Conservation (phyloP, 1,140 invertebrate genomes). For the Bombus turneri region DNA sequence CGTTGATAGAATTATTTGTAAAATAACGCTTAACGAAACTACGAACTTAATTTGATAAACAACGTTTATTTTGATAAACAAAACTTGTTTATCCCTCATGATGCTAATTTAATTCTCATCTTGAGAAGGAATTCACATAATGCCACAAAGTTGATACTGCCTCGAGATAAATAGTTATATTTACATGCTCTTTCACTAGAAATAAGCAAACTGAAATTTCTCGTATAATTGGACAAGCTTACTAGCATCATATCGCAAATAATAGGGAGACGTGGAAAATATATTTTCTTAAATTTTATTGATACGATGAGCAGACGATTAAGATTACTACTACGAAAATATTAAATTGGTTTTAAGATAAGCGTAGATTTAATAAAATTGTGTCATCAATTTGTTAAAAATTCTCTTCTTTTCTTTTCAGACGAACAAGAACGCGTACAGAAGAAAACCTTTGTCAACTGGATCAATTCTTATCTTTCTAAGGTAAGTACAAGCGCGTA, state of each 20-base stretch:
- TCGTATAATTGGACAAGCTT: background rate
- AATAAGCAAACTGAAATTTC: background rate
- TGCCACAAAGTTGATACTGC: background rate
- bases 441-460: conserved; percentile 99
- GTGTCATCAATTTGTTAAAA: background rate
- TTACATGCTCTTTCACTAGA: background rate
- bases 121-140: background rate
- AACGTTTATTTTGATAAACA: no score
- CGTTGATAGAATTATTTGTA: background rate
- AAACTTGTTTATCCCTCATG: background rate
- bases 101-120: background rate
- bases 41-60: background rate
- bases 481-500: conserved; percentile 87
- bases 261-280: background rate
- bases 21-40: background rate
- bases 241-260: background rate
- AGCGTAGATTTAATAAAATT: background rate
- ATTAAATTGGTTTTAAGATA: background rate
- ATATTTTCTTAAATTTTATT: background rate
- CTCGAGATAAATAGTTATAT: background rate
- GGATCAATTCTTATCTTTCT: conserved; percentile 98
- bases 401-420: conserved; percentile 85
- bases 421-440: conserved; percentile 99
- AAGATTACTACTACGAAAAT: background rate
- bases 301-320: no score